Percentiles rank a stretch among this genome's conserved stretches.
phyloP scores from a whole-genome alignment of 2,888 invertebrate species.

The Crioceris asparagi region DNA sequence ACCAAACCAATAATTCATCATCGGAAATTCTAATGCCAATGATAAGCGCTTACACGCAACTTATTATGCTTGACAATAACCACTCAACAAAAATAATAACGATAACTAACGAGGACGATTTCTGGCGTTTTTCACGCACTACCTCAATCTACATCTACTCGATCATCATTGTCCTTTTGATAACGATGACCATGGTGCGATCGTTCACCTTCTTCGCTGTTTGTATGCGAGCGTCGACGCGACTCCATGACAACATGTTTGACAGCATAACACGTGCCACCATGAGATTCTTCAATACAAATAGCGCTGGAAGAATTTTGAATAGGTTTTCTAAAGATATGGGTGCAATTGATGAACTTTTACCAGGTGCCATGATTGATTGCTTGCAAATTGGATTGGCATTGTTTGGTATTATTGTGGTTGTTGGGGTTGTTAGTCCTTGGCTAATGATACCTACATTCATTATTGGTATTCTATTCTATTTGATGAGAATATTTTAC shows the following conservation, averaged over 20 bases:
- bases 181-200: constrained; percentile 38
- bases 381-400: constrained; percentile 46
- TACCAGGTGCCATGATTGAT: constrained; percentile 43
- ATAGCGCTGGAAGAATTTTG: constrained; percentile 50
- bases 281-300: constrained; percentile 58
- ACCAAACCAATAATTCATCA: too few relatives aligned
- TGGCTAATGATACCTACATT: constrained; percentile 56
- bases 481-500: constrained; percentile 55
- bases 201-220: constrained; percentile 44
- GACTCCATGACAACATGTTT: constrained; percentile 44
- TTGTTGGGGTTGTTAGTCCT: constrained; percentile 60
- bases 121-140: constrained; percentile 33
- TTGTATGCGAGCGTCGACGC: constrained; percentile 44
- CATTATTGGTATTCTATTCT: constrained; percentile 52
- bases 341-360: constrained; percentile 45
- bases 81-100: too few relatives aligned
- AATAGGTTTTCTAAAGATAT: constrained; percentile 64
- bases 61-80: too few relatives aligned
- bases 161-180: constrained; percentile 36
- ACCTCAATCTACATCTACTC: constrained; percentile 35
- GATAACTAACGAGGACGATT: too few relatives aligned
- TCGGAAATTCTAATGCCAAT: too few relatives aligned
- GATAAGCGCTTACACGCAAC: too few relatives aligned
- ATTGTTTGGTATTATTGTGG: constrained; percentile 59
- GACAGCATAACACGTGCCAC: constrained; percentile 47